Evolutionary conservation across 1,140 invertebrate genomes (phyloP).

Genomic region (Drosophila seguyi): DNA sequence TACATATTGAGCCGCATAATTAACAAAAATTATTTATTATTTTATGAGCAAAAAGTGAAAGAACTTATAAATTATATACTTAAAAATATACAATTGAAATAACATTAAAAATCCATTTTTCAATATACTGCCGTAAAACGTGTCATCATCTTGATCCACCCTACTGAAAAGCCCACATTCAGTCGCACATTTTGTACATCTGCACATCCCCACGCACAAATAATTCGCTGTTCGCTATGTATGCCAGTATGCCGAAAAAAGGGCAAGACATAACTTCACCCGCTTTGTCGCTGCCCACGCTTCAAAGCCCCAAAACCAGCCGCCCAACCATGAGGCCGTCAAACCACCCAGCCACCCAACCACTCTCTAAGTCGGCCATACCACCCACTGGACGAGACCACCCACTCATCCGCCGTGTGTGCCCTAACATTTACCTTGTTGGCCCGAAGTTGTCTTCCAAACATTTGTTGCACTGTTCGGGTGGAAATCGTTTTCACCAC

Average conservation of each 20-base stretch:
- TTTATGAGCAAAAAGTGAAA: not conserved
- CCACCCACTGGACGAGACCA: slow-evolving; percentile 3
- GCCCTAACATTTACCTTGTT: slow-evolving; percentile 62
- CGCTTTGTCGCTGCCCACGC: slow-evolving; percentile 49
- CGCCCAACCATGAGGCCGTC: slow-evolving; percentile 30
- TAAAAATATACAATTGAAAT: not conserved
- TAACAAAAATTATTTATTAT: not conserved
- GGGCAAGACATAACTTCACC: slow-evolving; percentile 64
- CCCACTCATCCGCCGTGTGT: slow-evolving; percentile 11
- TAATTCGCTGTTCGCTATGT: slow-evolving; percentile 54
- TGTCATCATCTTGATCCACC: slow-evolving; percentile 1
- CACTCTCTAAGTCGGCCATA: slow-evolving; percentile 1
- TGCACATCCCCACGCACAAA: slow-evolving; percentile 18
- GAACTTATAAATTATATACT: too few species aligned
- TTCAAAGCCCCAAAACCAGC: slow-evolving; percentile 24
- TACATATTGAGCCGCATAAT: not conserved
- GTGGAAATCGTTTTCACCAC: slow-evolving; percentile 56
- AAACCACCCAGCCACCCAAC: not conserved
- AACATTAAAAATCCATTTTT: not conserved
- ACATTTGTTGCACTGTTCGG: slow-evolving; percentile 74
- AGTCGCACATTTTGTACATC: slow-evolving; percentile 32
- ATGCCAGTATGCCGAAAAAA: slow-evolving; percentile 70
- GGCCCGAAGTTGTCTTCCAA: slow-evolving; percentile 34
- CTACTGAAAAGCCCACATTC: slow-evolving; percentile 23
- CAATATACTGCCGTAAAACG: too few species aligned